phyloP scores from a whole-genome alignment of 2,888 invertebrate genomes.

The Orchesella flavescens region DNA sequence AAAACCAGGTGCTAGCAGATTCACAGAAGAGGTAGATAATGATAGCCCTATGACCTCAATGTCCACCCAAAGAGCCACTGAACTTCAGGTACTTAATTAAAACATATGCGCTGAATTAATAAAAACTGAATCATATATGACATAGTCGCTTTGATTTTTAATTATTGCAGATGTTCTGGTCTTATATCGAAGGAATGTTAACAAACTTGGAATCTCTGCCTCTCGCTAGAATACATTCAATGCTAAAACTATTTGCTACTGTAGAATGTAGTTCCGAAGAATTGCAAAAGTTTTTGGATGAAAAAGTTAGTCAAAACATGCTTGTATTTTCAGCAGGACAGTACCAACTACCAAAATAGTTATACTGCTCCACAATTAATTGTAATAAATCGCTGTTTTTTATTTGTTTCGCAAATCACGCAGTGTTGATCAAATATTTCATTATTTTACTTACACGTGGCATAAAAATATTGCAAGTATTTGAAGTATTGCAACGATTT shows the following conservation, averaged over 20 bases:
- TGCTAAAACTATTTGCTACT: conserved; percentile 97
- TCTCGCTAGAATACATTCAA: conserved; percentile 93
- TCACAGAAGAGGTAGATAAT: conserved; percentile 86
- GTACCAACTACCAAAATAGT: conserved; percentile 69
- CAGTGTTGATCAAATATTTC: no score
- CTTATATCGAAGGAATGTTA: conserved; percentile 96
- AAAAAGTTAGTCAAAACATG: conserved; percentile 81
- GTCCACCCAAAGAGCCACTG: conserved; percentile 94
- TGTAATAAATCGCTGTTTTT: no score
- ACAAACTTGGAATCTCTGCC: conserved; percentile 94
- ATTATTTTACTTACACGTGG: not conserved
- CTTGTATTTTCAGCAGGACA: conserved; percentile 69
- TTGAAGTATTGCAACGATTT: no score
- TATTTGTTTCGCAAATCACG: no score
- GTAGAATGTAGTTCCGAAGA: conserved; percentile 92
- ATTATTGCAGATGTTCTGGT: conserved; percentile 88
- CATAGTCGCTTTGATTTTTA: no score
- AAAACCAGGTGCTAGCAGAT: conserved; percentile 60
- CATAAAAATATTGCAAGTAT: no score
- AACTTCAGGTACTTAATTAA: conserved; percentile 80
- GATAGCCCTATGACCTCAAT: conserved; percentile 96
- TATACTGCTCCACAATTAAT: no score
- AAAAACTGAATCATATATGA: no score
- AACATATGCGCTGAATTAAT: no score
- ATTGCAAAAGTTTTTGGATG: conserved; percentile 89